Evolutionary conservation across 1,140 invertebrate species (phyloP), one percentile per base, ranked within the genome.

Genomic region (Zaprionus lachaisei): DNA sequence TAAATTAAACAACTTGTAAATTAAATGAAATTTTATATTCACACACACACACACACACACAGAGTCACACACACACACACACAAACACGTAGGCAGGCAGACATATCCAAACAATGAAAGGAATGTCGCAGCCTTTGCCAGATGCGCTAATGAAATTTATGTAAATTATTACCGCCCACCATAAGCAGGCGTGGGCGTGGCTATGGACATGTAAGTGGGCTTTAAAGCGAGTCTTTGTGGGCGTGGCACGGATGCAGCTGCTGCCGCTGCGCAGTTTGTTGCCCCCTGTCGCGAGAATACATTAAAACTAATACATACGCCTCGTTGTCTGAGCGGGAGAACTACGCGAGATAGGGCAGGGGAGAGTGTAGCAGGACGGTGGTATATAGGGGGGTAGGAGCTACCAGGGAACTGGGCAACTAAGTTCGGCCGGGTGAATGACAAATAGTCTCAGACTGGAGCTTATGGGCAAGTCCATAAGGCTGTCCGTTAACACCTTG

Each of bases 271-370:
- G 66, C 84, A 89, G 83, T 89, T 89, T 87, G 81, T 90, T 89
- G 79, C 68, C 65, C 84, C 56, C 62, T 51, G 41, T 58, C 51
- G 56, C 47, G 78, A 80, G 70, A 69, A 83, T 78, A 75, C 85
- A 87, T 87, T 87, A 87, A 87, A 87, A 90, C 84, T 87, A 87
- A 87, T 87, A 81, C 84, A 84, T 81, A 87, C 89, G 84, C 80
- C 80, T 12, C n/a, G 65, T 77, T 75, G 81, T 74, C 81, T 68
- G 64, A 72, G 44, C 15, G n/a, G 22, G 31, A 24, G 56, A 12
- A 26, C 20, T 2, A n/a, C 38, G 31, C 55, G 22, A 38, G 54
- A 44, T 5, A 54, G 6, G 11, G 20, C 15, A 54, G 22, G 2
- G 22, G 22, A 15, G 31, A 34, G 9, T 2, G 9, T 7, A 57